phyloP scores from a whole-genome alignment of 2,888 invertebrate genomes.

The Drosophila antonietae region DNA sequence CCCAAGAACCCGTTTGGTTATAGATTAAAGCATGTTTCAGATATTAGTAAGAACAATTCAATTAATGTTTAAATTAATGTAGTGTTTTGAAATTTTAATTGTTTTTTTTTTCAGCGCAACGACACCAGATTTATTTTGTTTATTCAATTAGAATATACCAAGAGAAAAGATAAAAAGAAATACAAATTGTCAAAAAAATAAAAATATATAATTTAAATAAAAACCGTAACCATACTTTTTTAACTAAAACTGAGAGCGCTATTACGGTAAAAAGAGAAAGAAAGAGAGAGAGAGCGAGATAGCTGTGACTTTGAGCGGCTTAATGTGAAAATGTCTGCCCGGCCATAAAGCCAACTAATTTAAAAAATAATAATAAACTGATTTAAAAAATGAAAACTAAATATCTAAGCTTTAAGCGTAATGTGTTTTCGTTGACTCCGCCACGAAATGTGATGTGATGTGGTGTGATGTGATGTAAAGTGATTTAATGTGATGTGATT shows the following conservation, averaged over 20 bases:
- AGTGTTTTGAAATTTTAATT: conserved; percentile 57
- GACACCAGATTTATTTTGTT: conserved; percentile 75
- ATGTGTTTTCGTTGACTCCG: conserved; percentile 46
- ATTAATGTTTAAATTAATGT: conserved; percentile 43
- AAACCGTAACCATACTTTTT: conserved; percentile 72
- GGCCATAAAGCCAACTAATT: conserved; percentile 63
- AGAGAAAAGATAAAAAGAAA: conserved; percentile 80
- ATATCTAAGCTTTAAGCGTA: conserved; percentile 65
- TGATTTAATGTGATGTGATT: conserved; percentile 4
- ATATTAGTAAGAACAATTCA: conserved; percentile 53
- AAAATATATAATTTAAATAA: conserved; percentile 69
- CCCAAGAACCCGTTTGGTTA: conserved; percentile 51
- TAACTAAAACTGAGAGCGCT: conserved; percentile 52
- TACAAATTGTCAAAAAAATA: conserved; percentile 77
- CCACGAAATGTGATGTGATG: conserved; percentile 25
- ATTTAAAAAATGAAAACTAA: conserved; percentile 14
- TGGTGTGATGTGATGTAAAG: conserved; percentile 37
- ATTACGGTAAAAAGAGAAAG: conserved; percentile 46
- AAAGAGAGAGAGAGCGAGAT: conserved; percentile 37
- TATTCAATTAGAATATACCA: conserved; percentile 61
- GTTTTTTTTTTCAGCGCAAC: conserved; percentile 75
- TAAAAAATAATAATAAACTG: conserved; percentile 25
- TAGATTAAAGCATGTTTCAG: conserved; percentile 26
- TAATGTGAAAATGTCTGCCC: conserved; percentile 48
- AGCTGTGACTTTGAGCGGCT: conserved; percentile 50